phyloP scores from a whole-genome alignment of 2,888 invertebrate species.

The Lymantria dispar region DNA sequence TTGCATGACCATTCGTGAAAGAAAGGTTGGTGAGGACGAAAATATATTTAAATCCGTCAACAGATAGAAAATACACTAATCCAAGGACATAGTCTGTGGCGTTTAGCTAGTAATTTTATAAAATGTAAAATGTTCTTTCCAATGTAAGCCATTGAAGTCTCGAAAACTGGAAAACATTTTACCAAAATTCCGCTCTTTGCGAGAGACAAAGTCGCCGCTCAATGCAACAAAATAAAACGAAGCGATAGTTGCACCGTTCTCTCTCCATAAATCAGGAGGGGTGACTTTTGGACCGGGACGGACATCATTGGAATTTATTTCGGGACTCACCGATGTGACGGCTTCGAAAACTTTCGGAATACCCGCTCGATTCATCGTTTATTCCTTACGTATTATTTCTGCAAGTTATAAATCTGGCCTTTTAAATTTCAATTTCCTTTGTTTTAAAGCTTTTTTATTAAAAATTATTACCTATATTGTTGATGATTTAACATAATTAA shows the following conservation, averaged over 20 bases:
- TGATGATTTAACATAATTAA: too few species aligned
- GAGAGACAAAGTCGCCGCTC: conserved; percentile 60
- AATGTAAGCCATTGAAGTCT: conserved; percentile 22
- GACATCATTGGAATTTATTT: conserved; percentile 76
- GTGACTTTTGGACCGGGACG: conserved; percentile 43
- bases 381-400: background rate
- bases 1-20: too few species aligned
- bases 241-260: conserved; percentile 69
- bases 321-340: conserved; percentile 39
- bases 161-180: conserved; percentile 44
- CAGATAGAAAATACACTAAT: too few species aligned
- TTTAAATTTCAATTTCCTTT: too few species aligned
- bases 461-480: too few species aligned
- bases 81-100: too few species aligned
- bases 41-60: too few species aligned
- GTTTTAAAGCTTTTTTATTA: too few species aligned
- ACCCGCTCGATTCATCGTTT: conserved; percentile 1
- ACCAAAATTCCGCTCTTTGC: conserved; percentile 46
- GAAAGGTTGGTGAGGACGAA: too few species aligned
- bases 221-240: conserved; percentile 60
- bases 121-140: too few species aligned
- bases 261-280: conserved; percentile 73
- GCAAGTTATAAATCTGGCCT: too few species aligned
- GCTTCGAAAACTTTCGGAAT: conserved; percentile 16
- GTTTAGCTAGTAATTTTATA: too few species aligned